These are phyloP conservation scores for Drosophila burlai DNA, from an alignment of 1,140 invertebrate species.

Conservation along the genomic window DNA sequence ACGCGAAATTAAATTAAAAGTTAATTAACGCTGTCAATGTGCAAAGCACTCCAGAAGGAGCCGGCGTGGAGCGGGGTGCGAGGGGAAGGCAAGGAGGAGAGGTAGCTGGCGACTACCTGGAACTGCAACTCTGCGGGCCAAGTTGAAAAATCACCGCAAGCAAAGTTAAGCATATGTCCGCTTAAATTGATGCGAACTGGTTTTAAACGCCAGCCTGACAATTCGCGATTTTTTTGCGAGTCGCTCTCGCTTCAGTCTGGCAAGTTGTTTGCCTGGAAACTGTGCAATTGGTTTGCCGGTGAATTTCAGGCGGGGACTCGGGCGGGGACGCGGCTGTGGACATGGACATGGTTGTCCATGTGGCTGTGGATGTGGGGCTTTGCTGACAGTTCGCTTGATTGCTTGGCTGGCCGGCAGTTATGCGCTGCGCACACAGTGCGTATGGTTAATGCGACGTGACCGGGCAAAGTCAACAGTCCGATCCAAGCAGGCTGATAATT, in stretches of 20 bases:
- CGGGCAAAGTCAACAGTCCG: conserved; percentile 59
- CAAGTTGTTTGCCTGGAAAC: conserved; percentile 51
- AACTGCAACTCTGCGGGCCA: conserved; percentile 67
- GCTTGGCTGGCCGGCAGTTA: conserved; percentile 61
- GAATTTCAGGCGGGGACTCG: conserved; percentile 25
- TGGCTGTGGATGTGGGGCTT: conserved; percentile 11
- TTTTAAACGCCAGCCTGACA: conserved; percentile 75
- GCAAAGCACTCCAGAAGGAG: conserved; percentile 70
- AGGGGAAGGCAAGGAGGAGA: background rate
- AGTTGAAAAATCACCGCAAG: conserved; percentile 79
- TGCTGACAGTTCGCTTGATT: conserved; percentile 37
- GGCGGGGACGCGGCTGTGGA: background rate
- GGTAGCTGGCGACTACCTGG: conserved; percentile 22
- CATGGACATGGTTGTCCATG: background rate
- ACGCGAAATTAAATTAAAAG: conserved; percentile 84
- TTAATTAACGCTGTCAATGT: conserved; percentile 84
- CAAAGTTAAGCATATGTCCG: conserved; percentile 80
- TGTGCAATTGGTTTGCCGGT: conserved; percentile 55
- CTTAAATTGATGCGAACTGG: conserved; percentile 79
- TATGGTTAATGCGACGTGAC: conserved; percentile 79
- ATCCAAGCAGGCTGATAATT: conserved; percentile 63
- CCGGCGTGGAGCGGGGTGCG: background rate
- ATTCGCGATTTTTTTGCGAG: conserved; percentile 54
- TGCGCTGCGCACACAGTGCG: conserved; percentile 67
- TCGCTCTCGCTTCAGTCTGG: conserved; percentile 12